Conservation (phyloP, 2,888 invertebrate species). For the Drosophila nr. fundita region DNA sequence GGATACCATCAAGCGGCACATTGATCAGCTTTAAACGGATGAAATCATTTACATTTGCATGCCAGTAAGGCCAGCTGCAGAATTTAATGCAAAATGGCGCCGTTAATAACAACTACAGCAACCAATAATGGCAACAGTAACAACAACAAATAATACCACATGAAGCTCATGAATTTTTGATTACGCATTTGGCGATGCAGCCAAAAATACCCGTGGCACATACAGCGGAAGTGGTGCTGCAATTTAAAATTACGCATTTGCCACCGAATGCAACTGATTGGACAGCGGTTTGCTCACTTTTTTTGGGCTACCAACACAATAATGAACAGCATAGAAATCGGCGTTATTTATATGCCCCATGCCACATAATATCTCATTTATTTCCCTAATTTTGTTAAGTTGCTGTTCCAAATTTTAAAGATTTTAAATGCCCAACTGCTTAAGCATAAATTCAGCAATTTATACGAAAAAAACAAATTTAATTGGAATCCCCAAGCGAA, state of each 20-base stretch:
- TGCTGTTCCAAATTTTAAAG: neutral
- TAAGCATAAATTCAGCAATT: neutral
- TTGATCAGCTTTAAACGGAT: constrained; percentile 47
- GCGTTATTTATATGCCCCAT: constrained; percentile 25
- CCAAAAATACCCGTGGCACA: constrained; percentile 48
- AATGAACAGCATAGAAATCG: constrained; percentile 45
- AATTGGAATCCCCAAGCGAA: neutral
- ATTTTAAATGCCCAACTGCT: neutral
- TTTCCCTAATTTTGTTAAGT: neutral
- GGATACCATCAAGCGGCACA: neutral
- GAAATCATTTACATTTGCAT: constrained; percentile 63
- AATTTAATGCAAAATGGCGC: constrained; percentile 37
- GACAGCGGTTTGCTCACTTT: constrained; percentile 64
- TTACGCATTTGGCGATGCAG: constrained; percentile 73
- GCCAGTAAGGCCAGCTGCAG: constrained; percentile 26
- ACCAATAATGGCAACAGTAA: constrained; percentile 16
- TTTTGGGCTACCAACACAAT: constrained; percentile 26
- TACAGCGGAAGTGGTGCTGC: constrained; percentile 67
- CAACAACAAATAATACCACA: constrained; percentile 31
- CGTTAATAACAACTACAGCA: constrained; percentile 38
- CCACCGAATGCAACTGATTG: constrained; percentile 68
- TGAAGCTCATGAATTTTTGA: constrained; percentile 76
- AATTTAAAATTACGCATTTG: constrained; percentile 75
- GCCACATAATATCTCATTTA: neutral
- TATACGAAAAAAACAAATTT: neutral